Base-by-base conservation (phyloP, 2,797 vertebrate species). In the Vireo griseus region DNA sequence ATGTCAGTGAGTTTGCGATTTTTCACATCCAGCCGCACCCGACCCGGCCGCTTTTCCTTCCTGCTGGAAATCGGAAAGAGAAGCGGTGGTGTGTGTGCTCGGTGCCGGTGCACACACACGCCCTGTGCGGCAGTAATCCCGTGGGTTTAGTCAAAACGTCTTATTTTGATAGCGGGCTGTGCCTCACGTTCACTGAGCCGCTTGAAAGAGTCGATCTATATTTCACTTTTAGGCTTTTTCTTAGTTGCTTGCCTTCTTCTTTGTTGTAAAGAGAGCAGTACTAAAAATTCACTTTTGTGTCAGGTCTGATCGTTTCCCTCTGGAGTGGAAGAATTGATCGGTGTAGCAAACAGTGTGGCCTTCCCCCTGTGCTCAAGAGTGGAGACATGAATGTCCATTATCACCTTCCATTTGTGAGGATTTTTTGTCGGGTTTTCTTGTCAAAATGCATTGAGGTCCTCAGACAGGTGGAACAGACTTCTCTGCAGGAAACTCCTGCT, bases 71-170 rank as follows among this genome's bases (percentile, higher is more conserved):
- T 1, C 3, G 19, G 35, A 13, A 37, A 3, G 45, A 21, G 44
- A 22, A 50, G 0, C 5, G 7, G 28, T 3, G 55, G 16, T 3
- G 8, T 8, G 35, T 4, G 37, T 6, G 54, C 39, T 20, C 4
- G 26, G 14, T 25, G 80, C 42, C 2, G 50, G 11, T 19, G 19
- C n/a, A 7, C 16, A 6, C 2, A 2, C 10, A 10, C 10, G 15
- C n/a, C 75, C 29, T 26, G 5, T 2, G 69, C 33, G 44, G 48
- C 66, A 5, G 21, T 52, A 24, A 45, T 85, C 20, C 3, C 7
- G 28, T 11, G 59, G 63, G 54, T 75, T 90, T 66, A 39, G 55
- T 28, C 47, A 40, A 24, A 63, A 55, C 51, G 44, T 15, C 69
- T 91, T 54, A 6, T 52, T 65, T 6, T 55, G 72, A 31, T 76